phyloP scores from a whole-genome alignment of 2,113 vertebrate species.

The Illadopsis cleaveri region DNA sequence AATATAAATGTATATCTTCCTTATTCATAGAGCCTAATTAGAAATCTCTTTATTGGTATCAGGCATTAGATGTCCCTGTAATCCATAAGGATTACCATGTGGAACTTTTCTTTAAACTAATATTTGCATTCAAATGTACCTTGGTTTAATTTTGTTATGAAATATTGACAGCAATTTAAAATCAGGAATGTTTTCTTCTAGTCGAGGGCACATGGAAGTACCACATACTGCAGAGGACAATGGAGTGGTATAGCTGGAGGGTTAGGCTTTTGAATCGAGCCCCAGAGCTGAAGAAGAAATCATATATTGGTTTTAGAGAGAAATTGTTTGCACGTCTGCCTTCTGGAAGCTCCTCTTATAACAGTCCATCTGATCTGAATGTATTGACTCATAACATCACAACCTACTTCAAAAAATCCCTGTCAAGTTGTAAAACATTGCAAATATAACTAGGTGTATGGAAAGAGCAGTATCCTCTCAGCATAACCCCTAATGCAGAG shows the following conservation, averaged over 20 bases:
- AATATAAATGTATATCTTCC: background rate
- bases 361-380: background rate
- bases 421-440: background rate
- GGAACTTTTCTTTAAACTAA: background rate
- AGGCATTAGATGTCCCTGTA: background rate
- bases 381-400: background rate
- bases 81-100: background rate
- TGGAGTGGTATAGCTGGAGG: background rate
- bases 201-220: accelerated
- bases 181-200: background rate
- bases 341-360: background rate
- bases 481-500: background rate
- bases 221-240: background rate
- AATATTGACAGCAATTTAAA: background rate
- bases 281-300: background rate
- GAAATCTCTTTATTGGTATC: background rate
- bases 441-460: background rate
- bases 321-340: background rate
- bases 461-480: background rate
- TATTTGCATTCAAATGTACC: background rate
- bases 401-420: background rate
- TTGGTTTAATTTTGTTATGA: background rate
- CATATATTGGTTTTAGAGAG: background rate
- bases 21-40: background rate
- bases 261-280: background rate